Evolutionary conservation across 2,888 invertebrate genomes (phyloP).

Genomic region (Hirtodrosophila duncani): DNA sequence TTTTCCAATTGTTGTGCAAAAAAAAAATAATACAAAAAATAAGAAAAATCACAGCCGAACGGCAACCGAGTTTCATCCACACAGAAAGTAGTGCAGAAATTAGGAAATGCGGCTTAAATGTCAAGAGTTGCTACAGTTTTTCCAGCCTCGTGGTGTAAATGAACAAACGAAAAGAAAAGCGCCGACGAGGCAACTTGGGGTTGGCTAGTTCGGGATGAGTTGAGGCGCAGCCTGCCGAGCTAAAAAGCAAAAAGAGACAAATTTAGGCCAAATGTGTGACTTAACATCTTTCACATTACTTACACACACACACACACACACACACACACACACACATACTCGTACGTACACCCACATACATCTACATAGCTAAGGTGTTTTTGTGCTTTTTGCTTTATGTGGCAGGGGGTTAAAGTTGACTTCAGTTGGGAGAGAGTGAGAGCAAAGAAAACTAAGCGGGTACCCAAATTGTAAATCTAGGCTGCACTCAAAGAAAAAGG

Average conservation of each 20-base stretch:
- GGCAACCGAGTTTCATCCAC: constrained; percentile 13
- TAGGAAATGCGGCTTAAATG: constrained; percentile 66
- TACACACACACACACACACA: constrained; percentile 23
- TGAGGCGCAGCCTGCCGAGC: constrained; percentile 37
- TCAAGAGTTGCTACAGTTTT: constrained; percentile 66
- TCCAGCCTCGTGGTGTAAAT: constrained; percentile 61
- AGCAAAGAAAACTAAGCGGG: constrained; percentile 39
- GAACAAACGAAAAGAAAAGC: constrained; percentile 66
- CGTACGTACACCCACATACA: constrained; percentile 8
- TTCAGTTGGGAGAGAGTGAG: constrained; percentile 49
- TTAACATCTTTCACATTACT: constrained; percentile 68
- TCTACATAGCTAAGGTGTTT: constrained; percentile 45
- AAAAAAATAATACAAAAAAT: constrained; percentile 15
- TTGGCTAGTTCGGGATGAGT: too few species aligned
- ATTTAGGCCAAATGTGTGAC: constrained; percentile 72
- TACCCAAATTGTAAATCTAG: too few species aligned
- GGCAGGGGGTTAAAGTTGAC: constrained; percentile 66
- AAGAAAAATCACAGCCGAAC: constrained; percentile 31
- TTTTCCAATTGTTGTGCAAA: constrained; percentile 39
- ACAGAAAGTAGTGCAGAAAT: constrained; percentile 65
- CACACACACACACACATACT: not conserved
- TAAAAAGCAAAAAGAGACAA: constrained; percentile 61
- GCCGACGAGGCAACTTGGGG: not conserved
- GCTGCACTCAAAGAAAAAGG: too few species aligned
- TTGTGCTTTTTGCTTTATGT: constrained; percentile 49